These are phyloP conservation scores for Aleadryas rufinucha DNA, from an alignment of 2,113 vertebrate species.

Conservation along the genomic window DNA sequence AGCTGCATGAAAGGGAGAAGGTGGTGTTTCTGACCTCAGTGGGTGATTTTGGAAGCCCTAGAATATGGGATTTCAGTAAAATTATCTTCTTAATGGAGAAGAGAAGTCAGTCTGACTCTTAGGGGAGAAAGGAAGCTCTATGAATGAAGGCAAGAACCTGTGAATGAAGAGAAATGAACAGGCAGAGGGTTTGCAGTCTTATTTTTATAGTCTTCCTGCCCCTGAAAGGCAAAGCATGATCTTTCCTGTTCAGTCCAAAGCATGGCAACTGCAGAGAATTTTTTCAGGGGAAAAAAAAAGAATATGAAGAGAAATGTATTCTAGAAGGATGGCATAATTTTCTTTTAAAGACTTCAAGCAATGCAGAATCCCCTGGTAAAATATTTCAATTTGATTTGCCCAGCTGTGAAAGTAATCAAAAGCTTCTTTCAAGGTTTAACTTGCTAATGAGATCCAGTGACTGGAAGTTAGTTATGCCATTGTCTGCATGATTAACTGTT, in stretches of 20 bases:
- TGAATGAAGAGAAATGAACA: not conserved
- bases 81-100: not conserved
- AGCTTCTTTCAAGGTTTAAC: constrained; percentile 53
- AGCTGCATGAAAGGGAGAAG: not conserved
- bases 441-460: constrained; percentile 54
- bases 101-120: not conserved
- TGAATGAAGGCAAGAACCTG: not conserved
- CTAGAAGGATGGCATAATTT: not conserved
- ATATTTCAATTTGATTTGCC: constrained; percentile 49
- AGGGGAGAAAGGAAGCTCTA: not conserved
- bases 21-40: not conserved
- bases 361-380: constrained; percentile 19
- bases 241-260: not conserved
- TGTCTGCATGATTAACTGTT: constrained; percentile 56
- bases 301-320: not conserved
- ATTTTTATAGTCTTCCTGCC: not conserved
- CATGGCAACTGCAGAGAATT: not conserved
- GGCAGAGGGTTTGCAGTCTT: not conserved
- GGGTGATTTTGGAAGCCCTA: not conserved
- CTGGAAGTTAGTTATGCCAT: constrained; percentile 44
- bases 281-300: not conserved
- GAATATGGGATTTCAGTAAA: not conserved
- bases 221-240: not conserved
- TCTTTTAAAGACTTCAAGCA: constrained; percentile 20
- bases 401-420: constrained; percentile 52